A percentile compares a stretch with the other conserved stretches of the same genome.
phyloP scores from a whole-genome alignment of 1,140 invertebrate genomes.

The Drosophila miranda region DNA sequence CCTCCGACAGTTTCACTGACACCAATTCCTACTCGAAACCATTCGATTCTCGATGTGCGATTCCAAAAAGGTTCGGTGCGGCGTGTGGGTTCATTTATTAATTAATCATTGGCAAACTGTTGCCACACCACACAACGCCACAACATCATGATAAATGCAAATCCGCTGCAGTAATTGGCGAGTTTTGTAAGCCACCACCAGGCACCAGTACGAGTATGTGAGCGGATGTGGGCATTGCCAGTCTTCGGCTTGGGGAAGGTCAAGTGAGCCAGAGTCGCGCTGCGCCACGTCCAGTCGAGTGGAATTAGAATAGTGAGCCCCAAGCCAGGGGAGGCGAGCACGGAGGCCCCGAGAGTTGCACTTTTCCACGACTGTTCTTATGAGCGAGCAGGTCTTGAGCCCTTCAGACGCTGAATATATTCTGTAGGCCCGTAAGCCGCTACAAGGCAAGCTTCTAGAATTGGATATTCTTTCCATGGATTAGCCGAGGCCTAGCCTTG shows the following conservation, averaged over 20 bases:
- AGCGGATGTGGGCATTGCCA: conserved; percentile 42
- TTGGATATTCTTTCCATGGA: conserved; percentile 24
- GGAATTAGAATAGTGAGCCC: conserved; percentile 46
- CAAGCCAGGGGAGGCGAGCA: neutral
- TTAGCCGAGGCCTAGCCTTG: conserved; percentile 17
- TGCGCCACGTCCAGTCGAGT: conserved; percentile 42
- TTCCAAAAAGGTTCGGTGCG: no score
- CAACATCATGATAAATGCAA: conserved; percentile 35
- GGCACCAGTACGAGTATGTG: no score
- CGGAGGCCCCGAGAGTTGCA: conserved; percentile 54
- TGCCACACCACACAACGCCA: conserved; percentile 14
- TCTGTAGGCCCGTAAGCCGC: neutral
- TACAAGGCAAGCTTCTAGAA: conserved; percentile 16
- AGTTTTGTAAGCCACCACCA: conserved; percentile 22
- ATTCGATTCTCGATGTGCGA: conserved; percentile 20
- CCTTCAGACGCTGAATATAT: conserved; percentile 28
- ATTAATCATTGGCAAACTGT: conserved; percentile 44
- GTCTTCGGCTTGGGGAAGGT: conserved; percentile 50
- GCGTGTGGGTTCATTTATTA: conserved; percentile 47
- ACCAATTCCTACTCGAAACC: conserved; percentile 28
- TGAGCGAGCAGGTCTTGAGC: conserved; percentile 17
- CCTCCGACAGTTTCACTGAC: conserved; percentile 23
- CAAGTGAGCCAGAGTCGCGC: conserved; percentile 62
- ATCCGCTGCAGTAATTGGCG: conserved; percentile 69
- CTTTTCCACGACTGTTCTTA: conserved; percentile 21